Base-by-base conservation (phyloP, 2,888 invertebrate genomes). In the Polymixis flavicincta region DNA sequence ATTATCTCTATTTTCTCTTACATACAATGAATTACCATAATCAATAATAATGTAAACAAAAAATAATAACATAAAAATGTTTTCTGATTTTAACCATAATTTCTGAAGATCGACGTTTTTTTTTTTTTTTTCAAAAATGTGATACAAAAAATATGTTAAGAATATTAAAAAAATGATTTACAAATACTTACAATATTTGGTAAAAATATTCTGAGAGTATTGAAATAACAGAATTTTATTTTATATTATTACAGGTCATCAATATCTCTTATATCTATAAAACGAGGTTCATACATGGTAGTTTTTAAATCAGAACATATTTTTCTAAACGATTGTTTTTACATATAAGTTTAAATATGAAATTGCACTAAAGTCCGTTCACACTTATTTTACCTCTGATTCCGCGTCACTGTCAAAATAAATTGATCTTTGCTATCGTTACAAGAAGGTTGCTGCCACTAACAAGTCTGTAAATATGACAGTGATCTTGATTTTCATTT, bases 101-200 rank as follows among this genome's bases (percentile, higher is more conserved):
- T 69, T 81, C 48, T 78, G 77, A 57, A 57, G 9, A 67, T 52
- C 82, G n/a, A 78, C 66, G 63, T 60, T n/a, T 76, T 82, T 78
- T 45, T 14, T 5, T 82, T 78, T 45, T 14, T 5, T 50, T 52
- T 1, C 1, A 52, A 82, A 82, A 70, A 80, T 60, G 64, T 78
- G 79, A 83, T 42, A 64, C 71, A 80, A 83, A 78, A 80, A 82
- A 61, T 66, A 82, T 78, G 65, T 61, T 48, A 63, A 48, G 5
- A 22, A 70, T 37, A 61, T 50, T 28, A 60, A 57, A 55, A 14
- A 52, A 7, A n/a, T 9, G 45, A 28, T 54, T 32, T 76, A 64
- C 37, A 54, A 64, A 32, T 67, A 68, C 37, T 67, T 42, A 68
- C 37, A 67, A 52, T 67, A 76, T 78, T 82, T 82, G 77, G 77